Conservation (phyloP, 2,888 invertebrate genomes). For the Trichogramma evanescens region DNA sequence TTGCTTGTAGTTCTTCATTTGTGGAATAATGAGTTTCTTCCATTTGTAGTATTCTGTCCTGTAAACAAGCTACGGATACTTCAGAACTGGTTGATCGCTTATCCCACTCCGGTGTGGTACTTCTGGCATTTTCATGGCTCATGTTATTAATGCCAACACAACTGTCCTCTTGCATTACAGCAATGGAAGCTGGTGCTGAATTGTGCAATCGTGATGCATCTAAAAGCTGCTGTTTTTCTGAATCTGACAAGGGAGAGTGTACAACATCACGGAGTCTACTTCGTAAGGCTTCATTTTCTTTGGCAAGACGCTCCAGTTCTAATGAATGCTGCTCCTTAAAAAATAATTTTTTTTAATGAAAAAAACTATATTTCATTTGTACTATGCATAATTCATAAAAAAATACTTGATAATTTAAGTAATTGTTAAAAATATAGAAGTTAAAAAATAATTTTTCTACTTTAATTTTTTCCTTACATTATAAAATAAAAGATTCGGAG, state of each 20-base stretch:
- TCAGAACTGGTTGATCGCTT: slow-evolving; percentile 84
- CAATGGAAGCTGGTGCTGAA: slow-evolving; percentile 74
- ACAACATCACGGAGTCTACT: slow-evolving; percentile 71
- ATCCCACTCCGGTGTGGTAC: slow-evolving; percentile 82
- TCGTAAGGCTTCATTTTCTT: slow-evolving; percentile 70
- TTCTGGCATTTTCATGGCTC: slow-evolving; percentile 55
- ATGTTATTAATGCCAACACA: slow-evolving; percentile 25
- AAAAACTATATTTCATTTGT: no score
- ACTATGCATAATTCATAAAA: no score
- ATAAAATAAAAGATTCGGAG: no score
- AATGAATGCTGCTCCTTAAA: slow-evolving; percentile 56
- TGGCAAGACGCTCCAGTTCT: slow-evolving; percentile 62
- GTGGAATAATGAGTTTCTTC: slow-evolving; percentile 83
- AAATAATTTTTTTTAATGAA: no score
- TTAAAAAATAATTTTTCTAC: no score
- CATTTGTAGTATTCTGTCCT: slow-evolving; percentile 89
- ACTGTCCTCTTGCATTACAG: slow-evolving; percentile 43
- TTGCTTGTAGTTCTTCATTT: slow-evolving; percentile 88
- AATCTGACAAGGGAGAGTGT: slow-evolving; percentile 75
- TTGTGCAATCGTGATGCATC: slow-evolving; percentile 66
- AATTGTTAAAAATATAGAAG: no score
- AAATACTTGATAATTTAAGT: no score
- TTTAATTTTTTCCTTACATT: no score
- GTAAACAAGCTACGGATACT: slow-evolving; percentile 84
- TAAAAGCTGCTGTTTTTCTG: slow-evolving; percentile 73